Conservation (phyloP, 2,797 vertebrate species). For the Chloroceryle inda region DNA sequence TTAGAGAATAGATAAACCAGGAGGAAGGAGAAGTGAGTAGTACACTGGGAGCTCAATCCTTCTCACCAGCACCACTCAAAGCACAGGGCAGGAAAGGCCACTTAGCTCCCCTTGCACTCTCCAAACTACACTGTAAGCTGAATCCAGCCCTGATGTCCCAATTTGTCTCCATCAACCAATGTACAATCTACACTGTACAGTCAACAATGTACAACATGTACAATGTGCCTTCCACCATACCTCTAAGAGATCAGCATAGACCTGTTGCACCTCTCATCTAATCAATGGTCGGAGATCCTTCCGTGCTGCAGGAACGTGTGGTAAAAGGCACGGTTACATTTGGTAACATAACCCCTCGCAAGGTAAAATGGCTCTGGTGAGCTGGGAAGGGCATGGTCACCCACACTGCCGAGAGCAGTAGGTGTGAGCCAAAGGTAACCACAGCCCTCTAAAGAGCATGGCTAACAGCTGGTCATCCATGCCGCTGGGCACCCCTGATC, state of each 20-base stretch:
- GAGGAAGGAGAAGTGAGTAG: neutral
- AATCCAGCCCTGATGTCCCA: neutral
- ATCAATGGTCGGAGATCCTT: neutral
- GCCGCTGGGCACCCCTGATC: neutral
- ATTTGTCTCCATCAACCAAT: neutral
- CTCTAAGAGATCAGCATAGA: neutral
- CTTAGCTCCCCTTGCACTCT: neutral
- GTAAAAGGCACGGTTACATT: neutral
- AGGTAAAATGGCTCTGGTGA: rapidly evolving
- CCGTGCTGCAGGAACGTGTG: neutral
- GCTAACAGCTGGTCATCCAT: neutral
- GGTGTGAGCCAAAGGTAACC: neutral
- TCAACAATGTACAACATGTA: too few species aligned
- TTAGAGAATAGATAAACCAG: neutral
- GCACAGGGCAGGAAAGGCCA: neutral
- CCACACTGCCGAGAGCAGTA: neutral
- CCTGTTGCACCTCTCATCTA: neutral
- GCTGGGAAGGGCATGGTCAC: neutral
- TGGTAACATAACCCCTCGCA: neutral
- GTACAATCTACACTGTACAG: neutral
- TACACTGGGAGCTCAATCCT: neutral
- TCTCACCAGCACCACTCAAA: neutral
- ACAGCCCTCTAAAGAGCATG: neutral
- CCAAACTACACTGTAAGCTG: neutral
- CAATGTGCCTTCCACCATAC: neutral